phyloP scores from a whole-genome alignment of 2,797 vertebrate genomes.

The Anisognathus igniventris region DNA sequence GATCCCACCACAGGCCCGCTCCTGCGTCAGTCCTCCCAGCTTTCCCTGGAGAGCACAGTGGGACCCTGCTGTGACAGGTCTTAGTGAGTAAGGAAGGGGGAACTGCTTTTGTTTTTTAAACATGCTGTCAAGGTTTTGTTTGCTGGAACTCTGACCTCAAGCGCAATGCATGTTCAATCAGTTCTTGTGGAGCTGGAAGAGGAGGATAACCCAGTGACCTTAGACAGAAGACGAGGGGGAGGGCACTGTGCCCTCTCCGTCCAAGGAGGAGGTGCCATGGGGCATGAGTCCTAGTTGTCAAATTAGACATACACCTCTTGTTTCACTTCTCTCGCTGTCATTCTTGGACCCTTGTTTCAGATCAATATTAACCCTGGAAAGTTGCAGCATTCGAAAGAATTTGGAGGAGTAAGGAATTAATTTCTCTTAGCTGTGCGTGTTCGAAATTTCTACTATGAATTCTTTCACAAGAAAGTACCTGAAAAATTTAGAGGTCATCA shows the following conservation, averaged over 20 bases:
- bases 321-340: conserved; percentile 67
- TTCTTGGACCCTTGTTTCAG: conserved; percentile 62
- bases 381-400: conserved; percentile 51
- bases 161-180: conserved; percentile 75
- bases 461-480: neutral
- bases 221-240: conserved; percentile 64
- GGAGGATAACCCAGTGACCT: conserved; percentile 69
- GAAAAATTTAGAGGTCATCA: conserved; percentile 7
- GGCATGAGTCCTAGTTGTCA: conserved; percentile 69
- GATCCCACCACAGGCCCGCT: conserved; percentile 92
- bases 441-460: conserved; percentile 37
- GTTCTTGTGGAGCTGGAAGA: conserved; percentile 71
- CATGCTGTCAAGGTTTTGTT: conserved; percentile 75
- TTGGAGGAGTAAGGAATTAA: conserved; percentile 14
- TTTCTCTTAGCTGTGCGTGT: conserved; percentile 21
- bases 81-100: conserved; percentile 75
- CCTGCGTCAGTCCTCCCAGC: conserved; percentile 96
- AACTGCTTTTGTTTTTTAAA: conserved; percentile 71
- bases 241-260: conserved; percentile 25
- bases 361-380: conserved; percentile 56
- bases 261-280: conserved; percentile 64
- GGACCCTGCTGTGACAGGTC: conserved; percentile 95
- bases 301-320: conserved; percentile 69
- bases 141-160: conserved; percentile 72
- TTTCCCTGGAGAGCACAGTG: conserved; percentile 97